Conservation (phyloP, 2,113 vertebrate genomes). For the Pteronura brasiliensis region DNA sequence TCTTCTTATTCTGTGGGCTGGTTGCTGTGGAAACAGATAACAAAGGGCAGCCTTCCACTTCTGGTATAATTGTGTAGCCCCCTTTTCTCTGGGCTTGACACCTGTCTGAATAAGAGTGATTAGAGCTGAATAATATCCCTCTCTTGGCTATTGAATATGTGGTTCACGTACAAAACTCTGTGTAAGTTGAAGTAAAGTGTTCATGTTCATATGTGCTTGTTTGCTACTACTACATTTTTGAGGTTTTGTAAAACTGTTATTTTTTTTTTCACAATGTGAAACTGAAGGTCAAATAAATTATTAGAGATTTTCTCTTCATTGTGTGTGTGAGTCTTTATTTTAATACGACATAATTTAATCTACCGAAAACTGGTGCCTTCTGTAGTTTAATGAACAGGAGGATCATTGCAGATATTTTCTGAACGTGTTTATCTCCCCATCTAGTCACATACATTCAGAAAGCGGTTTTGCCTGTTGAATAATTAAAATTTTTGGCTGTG, state of each 20-base stretch:
- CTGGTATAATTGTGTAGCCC: slow-evolving; percentile 88
- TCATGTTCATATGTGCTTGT: slow-evolving; percentile 80
- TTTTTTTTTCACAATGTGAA: slow-evolving; percentile 96
- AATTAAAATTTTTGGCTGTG: not conserved
- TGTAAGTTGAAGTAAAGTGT: slow-evolving; percentile 83
- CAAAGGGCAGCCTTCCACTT: slow-evolving; percentile 91
- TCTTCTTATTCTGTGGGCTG: slow-evolving; percentile 84
- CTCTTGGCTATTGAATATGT: slow-evolving; percentile 77
- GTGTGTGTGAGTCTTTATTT: slow-evolving; percentile 38
- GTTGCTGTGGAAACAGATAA: slow-evolving; percentile 91
- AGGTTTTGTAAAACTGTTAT: slow-evolving; percentile 93
- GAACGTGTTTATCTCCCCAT: not conserved
- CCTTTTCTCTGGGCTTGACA: slow-evolving; percentile 85
- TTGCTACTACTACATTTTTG: slow-evolving; percentile 84
- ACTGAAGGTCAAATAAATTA: slow-evolving; percentile 99
- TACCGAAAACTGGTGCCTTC: not conserved
- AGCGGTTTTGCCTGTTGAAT: not conserved
- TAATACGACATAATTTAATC: not conserved
- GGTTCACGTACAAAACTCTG: slow-evolving; percentile 77
- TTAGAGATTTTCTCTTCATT: slow-evolving; percentile 92
- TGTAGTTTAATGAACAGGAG: not conserved
- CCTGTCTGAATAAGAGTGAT: slow-evolving; percentile 87
- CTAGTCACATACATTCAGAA: not conserved
- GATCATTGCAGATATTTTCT: not conserved
- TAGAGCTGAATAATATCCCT: slow-evolving; percentile 83